phyloP scores from a whole-genome alignment of 2,797 vertebrate species.

The Masticophis lateralis region DNA sequence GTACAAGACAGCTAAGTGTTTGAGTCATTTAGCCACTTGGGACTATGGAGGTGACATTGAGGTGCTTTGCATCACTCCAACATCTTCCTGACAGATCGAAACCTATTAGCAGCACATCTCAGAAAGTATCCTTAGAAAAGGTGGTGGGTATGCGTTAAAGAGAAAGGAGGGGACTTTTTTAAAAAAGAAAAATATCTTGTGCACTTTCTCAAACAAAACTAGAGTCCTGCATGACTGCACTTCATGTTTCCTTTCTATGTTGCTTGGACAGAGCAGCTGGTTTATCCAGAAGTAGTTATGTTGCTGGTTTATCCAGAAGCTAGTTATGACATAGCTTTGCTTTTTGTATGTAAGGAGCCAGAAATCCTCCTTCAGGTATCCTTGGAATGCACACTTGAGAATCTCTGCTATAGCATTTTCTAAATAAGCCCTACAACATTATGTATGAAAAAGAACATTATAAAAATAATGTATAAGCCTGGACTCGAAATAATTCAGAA shows the following conservation, averaged over 20 bases:
- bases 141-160: background rate
- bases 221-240: background rate
- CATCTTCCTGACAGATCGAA: background rate
- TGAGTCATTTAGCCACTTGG: background rate
- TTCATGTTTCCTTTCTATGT: background rate
- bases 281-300: background rate
- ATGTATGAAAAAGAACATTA: background rate
- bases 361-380: background rate
- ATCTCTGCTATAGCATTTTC: background rate
- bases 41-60: background rate
- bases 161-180: background rate
- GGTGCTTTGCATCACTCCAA: background rate
- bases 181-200: background rate
- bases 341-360: background rate
- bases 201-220: background rate
- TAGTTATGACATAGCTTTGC: background rate
- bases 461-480: background rate
- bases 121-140: background rate
- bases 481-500: slow-evolving; percentile 12
- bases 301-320: background rate
- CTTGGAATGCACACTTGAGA: background rate
- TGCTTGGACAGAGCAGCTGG: background rate
- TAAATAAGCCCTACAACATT: background rate
- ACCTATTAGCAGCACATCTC: background rate
- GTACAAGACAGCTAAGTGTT: background rate